Evolutionary conservation across 2,797 vertebrate genomes (phyloP).

Genomic region (Macropodus opercularis): DNA sequence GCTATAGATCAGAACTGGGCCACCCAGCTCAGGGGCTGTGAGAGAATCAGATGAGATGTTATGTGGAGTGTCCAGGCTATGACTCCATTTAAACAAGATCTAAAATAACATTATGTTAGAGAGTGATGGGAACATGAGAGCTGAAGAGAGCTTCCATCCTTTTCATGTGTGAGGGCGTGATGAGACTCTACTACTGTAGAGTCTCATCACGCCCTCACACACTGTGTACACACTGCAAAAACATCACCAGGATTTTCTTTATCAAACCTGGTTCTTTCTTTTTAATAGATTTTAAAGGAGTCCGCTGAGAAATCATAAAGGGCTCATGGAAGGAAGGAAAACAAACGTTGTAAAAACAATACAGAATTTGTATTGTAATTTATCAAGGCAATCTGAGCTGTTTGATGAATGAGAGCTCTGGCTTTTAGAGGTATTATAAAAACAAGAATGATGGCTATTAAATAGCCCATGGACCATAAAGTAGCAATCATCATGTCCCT

Average conservation of each 20-base stretch:
- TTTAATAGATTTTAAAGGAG: slow-evolving; percentile 30
- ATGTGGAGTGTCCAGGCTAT: slow-evolving; percentile 60
- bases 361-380: slow-evolving; percentile 29
- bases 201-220: too few species aligned
- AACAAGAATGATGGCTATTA: slow-evolving; percentile 8
- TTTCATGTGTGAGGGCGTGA: slow-evolving; percentile 15
- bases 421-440: slow-evolving; percentile 22
- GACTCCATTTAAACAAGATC: slow-evolving; percentile 54
- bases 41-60: slow-evolving; percentile 55
- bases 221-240: too few species aligned
- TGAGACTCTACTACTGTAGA: too few species aligned
- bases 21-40: slow-evolving; percentile 37
- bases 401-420: slow-evolving; percentile 8
- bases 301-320: slow-evolving; percentile 1
- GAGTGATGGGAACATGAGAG: slow-evolving; percentile 67
- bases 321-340: not conserved
- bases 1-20: slow-evolving; percentile 54
- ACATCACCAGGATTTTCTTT: slow-evolving; percentile 19
- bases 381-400: slow-evolving; percentile 26
- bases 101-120: slow-evolving; percentile 76
- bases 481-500: slow-evolving; percentile 16
- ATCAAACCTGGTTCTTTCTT: not conserved
- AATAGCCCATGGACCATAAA: slow-evolving; percentile 15
- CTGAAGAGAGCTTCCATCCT: slow-evolving; percentile 23
- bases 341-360: slow-evolving; percentile 35